Conservation (phyloP, 1,140 invertebrate genomes). For the Coboldia fuscipes region DNA sequence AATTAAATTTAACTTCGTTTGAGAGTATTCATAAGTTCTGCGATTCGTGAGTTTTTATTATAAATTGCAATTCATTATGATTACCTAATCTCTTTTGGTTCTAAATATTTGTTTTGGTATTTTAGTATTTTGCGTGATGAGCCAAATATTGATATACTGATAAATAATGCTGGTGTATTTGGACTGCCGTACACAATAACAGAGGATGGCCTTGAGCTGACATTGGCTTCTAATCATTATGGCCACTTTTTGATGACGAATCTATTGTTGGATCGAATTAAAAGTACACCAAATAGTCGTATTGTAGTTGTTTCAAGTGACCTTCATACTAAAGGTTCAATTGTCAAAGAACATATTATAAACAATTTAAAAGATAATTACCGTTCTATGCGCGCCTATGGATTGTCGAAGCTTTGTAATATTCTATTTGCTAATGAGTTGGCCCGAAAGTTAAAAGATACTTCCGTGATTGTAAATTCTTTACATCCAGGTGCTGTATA, state of each 20-base stretch:
- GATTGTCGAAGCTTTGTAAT: too few relatives aligned
- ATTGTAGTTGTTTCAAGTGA: conserved; percentile 51
- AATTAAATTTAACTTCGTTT: conserved; percentile 54
- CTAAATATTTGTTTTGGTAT: conserved; percentile 3
- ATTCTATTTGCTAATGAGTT: too few relatives aligned
- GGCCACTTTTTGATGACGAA: conserved; percentile 56
- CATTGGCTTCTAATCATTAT: conserved; percentile 44
- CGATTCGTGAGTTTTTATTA: conserved; percentile 37
- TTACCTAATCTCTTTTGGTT: conserved; percentile 10
- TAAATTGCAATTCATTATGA: background rate
- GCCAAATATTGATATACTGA: conserved; percentile 6
- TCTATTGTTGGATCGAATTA: conserved; percentile 35
- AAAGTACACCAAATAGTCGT: conserved; percentile 42
- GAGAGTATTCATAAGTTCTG: conserved; percentile 53
- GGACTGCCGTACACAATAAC: conserved; percentile 26
- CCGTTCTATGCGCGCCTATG: too few relatives aligned
- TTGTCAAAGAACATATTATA: conserved; percentile 39
- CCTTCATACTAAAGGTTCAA: conserved; percentile 37
- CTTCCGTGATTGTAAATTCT: too few relatives aligned
- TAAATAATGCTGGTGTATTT: conserved; percentile 24
- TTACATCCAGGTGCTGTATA: too few relatives aligned
- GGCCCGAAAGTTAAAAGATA: too few relatives aligned
- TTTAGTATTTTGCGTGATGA: conserved; percentile 9
- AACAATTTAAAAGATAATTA: too few relatives aligned
- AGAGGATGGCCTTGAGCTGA: conserved; percentile 48